phyloP scores from a whole-genome alignment of 2,888 invertebrate species.

The Chirona hameri region DNA sequence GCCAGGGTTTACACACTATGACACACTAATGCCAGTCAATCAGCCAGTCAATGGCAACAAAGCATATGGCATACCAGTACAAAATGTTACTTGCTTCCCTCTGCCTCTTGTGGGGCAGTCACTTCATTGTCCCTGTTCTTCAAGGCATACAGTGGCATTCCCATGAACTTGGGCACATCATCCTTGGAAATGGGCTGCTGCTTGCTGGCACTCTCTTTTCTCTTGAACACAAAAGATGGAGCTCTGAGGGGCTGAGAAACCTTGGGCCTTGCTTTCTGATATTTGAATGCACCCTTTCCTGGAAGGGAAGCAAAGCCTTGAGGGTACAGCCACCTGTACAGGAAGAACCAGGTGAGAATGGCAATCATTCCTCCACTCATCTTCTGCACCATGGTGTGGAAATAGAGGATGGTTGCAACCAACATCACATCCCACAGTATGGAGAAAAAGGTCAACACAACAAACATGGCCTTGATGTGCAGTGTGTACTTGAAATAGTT shows the following conservation, averaged over 20 bases:
- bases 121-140: neutral
- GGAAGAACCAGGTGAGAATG: slow-evolving; percentile 82
- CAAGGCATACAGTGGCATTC: slow-evolving; percentile 63
- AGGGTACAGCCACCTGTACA: slow-evolving; percentile 59
- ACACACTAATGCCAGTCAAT: too few species aligned
- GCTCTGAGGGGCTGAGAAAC: neutral
- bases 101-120: neutral
- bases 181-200: slow-evolving; percentile 34
- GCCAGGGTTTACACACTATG: too few species aligned
- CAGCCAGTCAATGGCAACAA: too few species aligned
- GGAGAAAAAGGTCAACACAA: slow-evolving; percentile 72
- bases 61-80: too few species aligned
- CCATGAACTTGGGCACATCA: slow-evolving; percentile 64
- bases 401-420: slow-evolving; percentile 85
- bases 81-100: neutral
- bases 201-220: neutral
- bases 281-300: neutral
- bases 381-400: slow-evolving; percentile 95
- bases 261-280: neutral
- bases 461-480: slow-evolving; percentile 70
- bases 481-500: slow-evolving; percentile 76
- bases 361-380: slow-evolving; percentile 83
- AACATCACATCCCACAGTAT: slow-evolving; percentile 95
- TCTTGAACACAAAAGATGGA: neutral
- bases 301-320: neutral